Evolutionary conservation across 2,888 invertebrate species (phyloP), one percentile per base, ranked within the genome.

Genomic region (Philaethria dido): DNA sequence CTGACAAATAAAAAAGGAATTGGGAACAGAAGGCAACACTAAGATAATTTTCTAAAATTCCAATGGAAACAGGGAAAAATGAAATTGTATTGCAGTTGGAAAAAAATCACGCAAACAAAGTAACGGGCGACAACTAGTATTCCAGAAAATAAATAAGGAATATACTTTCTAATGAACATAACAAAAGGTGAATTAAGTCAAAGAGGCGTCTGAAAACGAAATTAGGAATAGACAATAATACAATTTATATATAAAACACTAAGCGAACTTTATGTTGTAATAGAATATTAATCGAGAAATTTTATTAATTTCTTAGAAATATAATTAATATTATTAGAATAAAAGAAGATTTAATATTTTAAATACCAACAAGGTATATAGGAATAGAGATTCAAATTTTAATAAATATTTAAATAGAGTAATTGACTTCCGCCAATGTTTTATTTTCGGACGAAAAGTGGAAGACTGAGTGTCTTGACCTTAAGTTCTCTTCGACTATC

Each of bases 181-280:
- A 44, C 42, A 29, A 59, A 39, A 59, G 16, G 59, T 29, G 5
- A 16, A 59, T 44, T 44, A 25, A 25, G 44, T 25, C 25, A 59
- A 59, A 44, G 16, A 14, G n/a, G 25, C 25, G 25, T 20, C 25
- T 44, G 25, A 13, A n/a, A 59, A 59, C 25, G 16, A 59, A 16
- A 5, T 44, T 44, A 59, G 22, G 11, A 25, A 59, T 44, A 44
- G 22, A 44, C 13, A 44, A 59, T 44, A 44, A 59, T 42, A n/a
- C 11, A 16, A 44, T 44, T 59, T 59, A 25, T 59, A 59, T 59
- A 25, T 59, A 59, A 42, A 59, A 44, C n/a, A 25, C 22, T 48
- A 48, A 48, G 13, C 14, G 25, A 55, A 36, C 18, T 55, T 55
- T 55, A 16, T 36, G 18, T n/a, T 55, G 11, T 54, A 54, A 54